Conservation (phyloP, 2,797 vertebrate genomes). For the Diplodus sargus region DNA sequence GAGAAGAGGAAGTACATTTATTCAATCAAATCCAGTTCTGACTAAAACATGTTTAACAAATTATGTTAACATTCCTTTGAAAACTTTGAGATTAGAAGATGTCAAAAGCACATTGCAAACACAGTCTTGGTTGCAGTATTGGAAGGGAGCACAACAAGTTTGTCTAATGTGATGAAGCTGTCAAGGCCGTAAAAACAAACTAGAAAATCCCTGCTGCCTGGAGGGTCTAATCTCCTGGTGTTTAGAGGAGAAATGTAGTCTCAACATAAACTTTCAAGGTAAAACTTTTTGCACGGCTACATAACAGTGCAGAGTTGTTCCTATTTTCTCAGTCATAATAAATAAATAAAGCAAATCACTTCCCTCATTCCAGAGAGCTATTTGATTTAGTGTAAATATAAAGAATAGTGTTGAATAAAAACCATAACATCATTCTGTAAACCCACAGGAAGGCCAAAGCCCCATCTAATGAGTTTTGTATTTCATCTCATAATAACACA, state of each 20-base stretch:
- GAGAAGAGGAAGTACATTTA: neutral
- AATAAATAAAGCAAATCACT: neutral
- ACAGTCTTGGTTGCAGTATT: conserved; percentile 9
- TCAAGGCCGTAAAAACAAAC: conserved; percentile 28
- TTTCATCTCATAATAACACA: conserved; percentile 12
- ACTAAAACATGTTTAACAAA: neutral
- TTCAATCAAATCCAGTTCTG: neutral
- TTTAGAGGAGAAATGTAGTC: conserved; percentile 33
- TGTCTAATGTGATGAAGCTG: conserved; percentile 16
- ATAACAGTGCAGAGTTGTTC: neutral
- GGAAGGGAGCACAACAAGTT: conserved; percentile 6
- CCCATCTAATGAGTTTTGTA: conserved; percentile 7
- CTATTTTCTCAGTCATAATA: conserved; percentile 3
- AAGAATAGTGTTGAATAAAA: neutral
- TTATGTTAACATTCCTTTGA: neutral
- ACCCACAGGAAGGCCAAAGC: conserved; percentile 29
- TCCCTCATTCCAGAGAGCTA: neutral
- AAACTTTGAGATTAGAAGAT: neutral
- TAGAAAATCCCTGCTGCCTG: conserved; percentile 35
- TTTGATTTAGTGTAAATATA: neutral
- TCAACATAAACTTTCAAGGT: conserved; percentile 37
- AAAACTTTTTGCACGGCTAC: neutral
- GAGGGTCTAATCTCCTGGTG: conserved; percentile 27
- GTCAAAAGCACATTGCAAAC: conserved; percentile 19
- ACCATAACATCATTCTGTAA: neutral